phyloP scores from a whole-genome alignment of 2,888 invertebrate species.

The Volucella bombylans region DNA sequence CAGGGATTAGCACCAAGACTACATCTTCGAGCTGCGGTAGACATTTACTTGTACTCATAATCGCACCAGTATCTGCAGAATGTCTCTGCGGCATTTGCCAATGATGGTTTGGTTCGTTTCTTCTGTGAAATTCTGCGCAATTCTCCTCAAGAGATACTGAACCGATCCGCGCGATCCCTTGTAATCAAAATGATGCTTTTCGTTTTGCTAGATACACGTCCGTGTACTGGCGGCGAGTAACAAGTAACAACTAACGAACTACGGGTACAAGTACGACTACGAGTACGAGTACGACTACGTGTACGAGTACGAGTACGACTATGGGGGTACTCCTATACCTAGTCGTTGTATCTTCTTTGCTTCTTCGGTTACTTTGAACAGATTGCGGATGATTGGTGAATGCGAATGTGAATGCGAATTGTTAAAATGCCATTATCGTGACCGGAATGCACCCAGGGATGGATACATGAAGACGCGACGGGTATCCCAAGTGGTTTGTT shows the following conservation, averaged over 20 bases:
- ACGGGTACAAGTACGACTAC: too few species aligned
- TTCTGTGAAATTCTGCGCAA: slow-evolving; percentile 56
- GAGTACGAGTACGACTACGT: too few species aligned
- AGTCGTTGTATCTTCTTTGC: too few species aligned
- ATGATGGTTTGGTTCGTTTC: slow-evolving; percentile 6
- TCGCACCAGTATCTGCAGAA: slow-evolving; percentile 11
- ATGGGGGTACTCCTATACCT: too few species aligned
- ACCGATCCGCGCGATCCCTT: slow-evolving; percentile 12
- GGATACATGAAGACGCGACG: not conserved
- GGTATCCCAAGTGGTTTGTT: slow-evolving; percentile 59
- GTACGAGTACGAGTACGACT: too few species aligned
- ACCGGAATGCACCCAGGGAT: slow-evolving; percentile 58
- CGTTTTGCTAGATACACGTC: too few species aligned
- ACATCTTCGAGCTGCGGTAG: slow-evolving; percentile 23
- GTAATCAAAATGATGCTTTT: not conserved
- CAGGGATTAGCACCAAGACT: slow-evolving; percentile 4
- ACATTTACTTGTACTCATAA: not conserved
- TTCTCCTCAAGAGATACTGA: slow-evolving; percentile 3
- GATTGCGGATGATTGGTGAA: slow-evolving; percentile 68
- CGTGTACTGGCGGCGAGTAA: too few species aligned
- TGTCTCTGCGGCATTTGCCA: slow-evolving; percentile 24
- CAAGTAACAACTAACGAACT: not conserved
- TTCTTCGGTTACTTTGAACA: slow-evolving; percentile 28
- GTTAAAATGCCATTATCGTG: slow-evolving; percentile 73
- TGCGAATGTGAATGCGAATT: slow-evolving; percentile 62